Conservation (phyloP, 2,113 vertebrate genomes). For the Furnarius figulus region DNA sequence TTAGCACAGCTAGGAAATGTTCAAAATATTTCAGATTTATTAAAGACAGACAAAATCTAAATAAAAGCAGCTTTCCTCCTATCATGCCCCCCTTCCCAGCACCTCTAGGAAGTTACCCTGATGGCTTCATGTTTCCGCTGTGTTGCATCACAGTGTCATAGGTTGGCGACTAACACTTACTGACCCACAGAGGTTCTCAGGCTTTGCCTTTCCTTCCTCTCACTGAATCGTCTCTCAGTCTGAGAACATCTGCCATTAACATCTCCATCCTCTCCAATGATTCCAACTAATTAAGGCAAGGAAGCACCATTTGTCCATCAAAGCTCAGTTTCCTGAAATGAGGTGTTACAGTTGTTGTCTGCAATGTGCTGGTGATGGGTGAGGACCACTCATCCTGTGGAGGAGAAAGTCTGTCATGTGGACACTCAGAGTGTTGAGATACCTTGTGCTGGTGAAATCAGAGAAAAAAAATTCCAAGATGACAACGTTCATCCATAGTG, state of each 20-base stretch:
- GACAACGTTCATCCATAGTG: not conserved
- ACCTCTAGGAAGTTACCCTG: not conserved
- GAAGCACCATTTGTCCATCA: not conserved
- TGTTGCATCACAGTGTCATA: not conserved
- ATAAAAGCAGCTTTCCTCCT: conserved; percentile 30
- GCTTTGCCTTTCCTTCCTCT: not conserved
- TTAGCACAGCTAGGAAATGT: not conserved
- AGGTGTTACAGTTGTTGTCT: accelerated
- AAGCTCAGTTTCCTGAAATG: not conserved
- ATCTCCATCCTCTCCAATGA: not conserved
- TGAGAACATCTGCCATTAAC: not conserved
- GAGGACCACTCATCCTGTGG: not conserved
- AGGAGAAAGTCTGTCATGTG: not conserved
- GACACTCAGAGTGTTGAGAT: not conserved
- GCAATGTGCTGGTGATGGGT: not conserved
- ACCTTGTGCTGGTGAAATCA: not conserved
- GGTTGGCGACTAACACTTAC: not conserved
- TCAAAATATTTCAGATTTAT: not conserved
- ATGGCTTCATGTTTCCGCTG: not conserved
- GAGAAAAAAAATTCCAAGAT: not conserved
- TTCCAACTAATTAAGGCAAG: not conserved
- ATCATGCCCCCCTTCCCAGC: not conserved
- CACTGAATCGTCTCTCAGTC: not conserved
- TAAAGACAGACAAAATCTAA: conserved; percentile 20
- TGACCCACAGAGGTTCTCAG: not conserved